Conservation (phyloP, 1,140 invertebrate species). For the Ostrea edulis region DNA sequence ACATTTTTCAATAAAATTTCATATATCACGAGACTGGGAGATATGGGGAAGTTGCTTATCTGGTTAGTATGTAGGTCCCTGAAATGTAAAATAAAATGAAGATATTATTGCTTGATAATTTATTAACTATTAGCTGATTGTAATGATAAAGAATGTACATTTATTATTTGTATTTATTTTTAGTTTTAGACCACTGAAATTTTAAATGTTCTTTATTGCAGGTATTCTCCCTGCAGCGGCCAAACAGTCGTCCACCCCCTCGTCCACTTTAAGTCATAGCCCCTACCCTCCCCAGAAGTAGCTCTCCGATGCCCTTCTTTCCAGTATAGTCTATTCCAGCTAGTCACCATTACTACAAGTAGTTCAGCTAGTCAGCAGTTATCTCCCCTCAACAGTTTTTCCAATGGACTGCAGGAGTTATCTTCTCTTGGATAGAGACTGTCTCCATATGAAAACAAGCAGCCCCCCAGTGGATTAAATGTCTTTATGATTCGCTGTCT, state of each 20-base stretch:
- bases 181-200: neutral
- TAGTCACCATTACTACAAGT: conserved; percentile 15
- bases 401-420: neutral
- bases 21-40: no score
- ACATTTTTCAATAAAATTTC: no score
- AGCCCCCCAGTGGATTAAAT: neutral
- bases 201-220: neutral
- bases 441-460: no score
- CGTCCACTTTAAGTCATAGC: conserved; percentile 3
- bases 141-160: neutral
- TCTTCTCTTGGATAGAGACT: neutral
- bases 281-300: neutral
- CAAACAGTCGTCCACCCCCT: neutral
- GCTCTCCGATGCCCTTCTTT: neutral
- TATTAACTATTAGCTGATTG: no score
- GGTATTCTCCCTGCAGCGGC: neutral
- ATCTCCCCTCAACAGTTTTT: neutral
- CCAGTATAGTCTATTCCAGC: neutral
- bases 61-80: no score
- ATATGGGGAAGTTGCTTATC: no score
- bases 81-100: no score
- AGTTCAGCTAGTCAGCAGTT: conserved; percentile 29
- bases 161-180: neutral
- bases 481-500: neutral
- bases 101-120: no score